phyloP scores from a whole-genome alignment of 2,888 invertebrate species.

The Eilema sororculum region DNA sequence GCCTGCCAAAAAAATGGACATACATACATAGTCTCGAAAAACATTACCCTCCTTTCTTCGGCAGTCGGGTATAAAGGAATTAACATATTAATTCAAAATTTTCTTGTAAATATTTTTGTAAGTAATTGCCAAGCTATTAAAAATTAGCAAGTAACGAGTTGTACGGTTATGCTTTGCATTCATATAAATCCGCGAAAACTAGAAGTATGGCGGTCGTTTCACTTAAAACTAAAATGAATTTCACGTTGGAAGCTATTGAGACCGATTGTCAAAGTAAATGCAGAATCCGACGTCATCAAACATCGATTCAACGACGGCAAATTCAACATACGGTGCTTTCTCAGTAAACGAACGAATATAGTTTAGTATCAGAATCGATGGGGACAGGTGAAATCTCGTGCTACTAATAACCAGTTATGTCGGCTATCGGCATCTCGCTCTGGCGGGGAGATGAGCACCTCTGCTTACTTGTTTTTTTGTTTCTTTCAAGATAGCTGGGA shows the following conservation, averaged over 20 bases:
- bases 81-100: neutral
- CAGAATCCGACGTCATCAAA: constrained; percentile 36
- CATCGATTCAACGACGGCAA: constrained; percentile 22
- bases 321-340: constrained; percentile 57
- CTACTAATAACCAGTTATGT: constrained; percentile 74
- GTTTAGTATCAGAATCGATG: constrained; percentile 58
- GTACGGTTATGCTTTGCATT: constrained; percentile 29
- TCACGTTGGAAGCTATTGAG: constrained; percentile 41
- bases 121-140: neutral
- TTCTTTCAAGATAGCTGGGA: constrained; percentile 48
- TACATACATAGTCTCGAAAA: too few relatives aligned
- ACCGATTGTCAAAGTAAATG: constrained; percentile 42
- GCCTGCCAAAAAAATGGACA: too few relatives aligned
- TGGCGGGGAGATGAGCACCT: constrained; percentile 55
- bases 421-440: constrained; percentile 52
- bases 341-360: constrained; percentile 55
- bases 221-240: constrained; percentile 32
- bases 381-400: constrained; percentile 75
- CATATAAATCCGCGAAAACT: constrained; percentile 33
- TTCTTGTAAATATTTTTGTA: neutral
- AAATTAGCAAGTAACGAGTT: neutral
- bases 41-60: too few relatives aligned
- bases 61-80: too few relatives aligned
- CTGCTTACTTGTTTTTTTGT: constrained; percentile 30
- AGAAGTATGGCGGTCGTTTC: constrained; percentile 47